Evolutionary conservation across 2,888 invertebrate species (phyloP), one percentile per base, ranked within the genome.

Genomic region (Ryuthela nishihirai): DNA sequence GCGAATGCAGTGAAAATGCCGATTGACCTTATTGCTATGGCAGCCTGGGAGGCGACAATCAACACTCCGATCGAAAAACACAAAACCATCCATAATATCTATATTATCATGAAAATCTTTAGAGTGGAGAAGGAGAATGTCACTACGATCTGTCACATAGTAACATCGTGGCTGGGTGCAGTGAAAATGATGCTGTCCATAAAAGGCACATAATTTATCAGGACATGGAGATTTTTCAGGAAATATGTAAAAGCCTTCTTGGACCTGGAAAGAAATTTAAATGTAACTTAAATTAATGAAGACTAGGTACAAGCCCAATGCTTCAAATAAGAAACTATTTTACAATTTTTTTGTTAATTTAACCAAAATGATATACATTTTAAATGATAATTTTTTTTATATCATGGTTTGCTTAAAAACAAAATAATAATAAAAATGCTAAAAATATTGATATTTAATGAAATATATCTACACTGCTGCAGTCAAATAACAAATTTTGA

Each of bases 61-160:
- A 17, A 85, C 81, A 70, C 81, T 82, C 45, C 77, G 79, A 71
- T 87, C 87, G 73, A 86, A 92, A 73, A 88, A 88, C 61, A 88
- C 86, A 70, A 89, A 93, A 0, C 89, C 88, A 43, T 90, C 87
- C 32, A 88, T 76, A 48, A 92, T 85, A 67, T 86, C 87, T 38
- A 85, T 82, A 67, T 87, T 83, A 64, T 85, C 85, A 73, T 93
- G 92, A 69, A 87, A 88, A 73, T 91, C 90, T 69, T 87, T 83
- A 74, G 88, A 84, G 71, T 93, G 93, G 68, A 85, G 83, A 58
- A 87, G 82, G 68, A 92, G 81, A 32, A 85, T 82, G 62, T 85
- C 84, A 54, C 87, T 83, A 42, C 84, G 81, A 71, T 89, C 87
- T 1, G 88, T 86, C 9, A 87, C 84, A 69, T 87, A 90, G 70